phyloP scores from a whole-genome alignment of 2,888 invertebrate species.

The Cacoxenus indagator region DNA sequence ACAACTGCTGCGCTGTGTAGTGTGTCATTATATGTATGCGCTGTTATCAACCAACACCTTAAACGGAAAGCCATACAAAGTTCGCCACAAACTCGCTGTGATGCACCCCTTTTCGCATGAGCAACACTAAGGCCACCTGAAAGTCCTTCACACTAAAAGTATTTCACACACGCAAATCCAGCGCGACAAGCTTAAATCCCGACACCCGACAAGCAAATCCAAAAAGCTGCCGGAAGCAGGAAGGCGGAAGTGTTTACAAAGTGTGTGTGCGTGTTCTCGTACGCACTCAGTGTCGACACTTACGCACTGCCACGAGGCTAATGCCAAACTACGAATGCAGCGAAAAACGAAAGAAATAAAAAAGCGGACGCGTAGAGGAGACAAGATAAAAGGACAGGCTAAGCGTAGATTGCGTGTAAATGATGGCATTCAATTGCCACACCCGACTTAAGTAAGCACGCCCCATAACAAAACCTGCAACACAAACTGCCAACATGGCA shows the following conservation, averaged over 20 bases:
- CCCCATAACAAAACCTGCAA: conserved; percentile 8
- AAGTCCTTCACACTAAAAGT: neutral
- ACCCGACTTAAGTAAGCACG: neutral
- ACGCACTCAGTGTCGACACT: conserved; percentile 32
- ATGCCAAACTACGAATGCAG: neutral
- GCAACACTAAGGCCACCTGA: neutral
- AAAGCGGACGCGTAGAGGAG: neutral
- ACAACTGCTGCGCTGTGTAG: too few species aligned
- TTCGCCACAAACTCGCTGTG: neutral
- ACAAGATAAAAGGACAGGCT: too few species aligned
- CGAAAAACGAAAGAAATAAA: neutral
- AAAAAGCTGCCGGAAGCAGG: conserved; percentile 34
- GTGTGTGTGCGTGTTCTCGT: conserved; percentile 25
- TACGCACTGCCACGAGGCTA: conserved; percentile 13
- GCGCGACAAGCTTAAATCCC: neutral
- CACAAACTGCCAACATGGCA: conserved; percentile 30
- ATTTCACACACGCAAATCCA: neutral
- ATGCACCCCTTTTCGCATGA: neutral
- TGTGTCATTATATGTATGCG: too few species aligned
- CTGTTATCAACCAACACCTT: too few species aligned
- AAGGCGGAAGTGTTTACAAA: conserved; percentile 40
- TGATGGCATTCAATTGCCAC: neutral
- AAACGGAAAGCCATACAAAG: neutral
- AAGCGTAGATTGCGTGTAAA: neutral
- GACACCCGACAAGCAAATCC: neutral